phyloP scores from a whole-genome alignment of 2,113 vertebrate genomes.

The Campylorhamphus procurvoides region DNA sequence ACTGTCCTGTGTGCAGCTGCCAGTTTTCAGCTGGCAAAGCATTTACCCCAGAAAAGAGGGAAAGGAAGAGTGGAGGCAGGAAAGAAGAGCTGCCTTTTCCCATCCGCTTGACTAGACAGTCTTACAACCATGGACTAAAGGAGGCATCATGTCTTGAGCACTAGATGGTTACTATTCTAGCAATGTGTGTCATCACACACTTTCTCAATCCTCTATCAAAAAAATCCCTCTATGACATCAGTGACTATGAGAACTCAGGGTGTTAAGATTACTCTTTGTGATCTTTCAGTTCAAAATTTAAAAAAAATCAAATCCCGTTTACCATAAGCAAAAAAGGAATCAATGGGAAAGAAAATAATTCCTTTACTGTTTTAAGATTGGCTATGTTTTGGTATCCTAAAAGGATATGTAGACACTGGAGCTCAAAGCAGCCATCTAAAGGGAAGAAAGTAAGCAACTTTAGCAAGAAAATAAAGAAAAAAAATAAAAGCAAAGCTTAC shows the following conservation, averaged over 20 bases:
- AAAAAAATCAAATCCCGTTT: background rate
- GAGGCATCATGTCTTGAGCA: background rate
- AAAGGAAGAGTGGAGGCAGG: background rate
- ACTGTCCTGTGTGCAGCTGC: background rate
- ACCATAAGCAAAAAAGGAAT: background rate
- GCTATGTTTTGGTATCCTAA: background rate
- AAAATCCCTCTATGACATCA: background rate
- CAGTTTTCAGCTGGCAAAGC: background rate
- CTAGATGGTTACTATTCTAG: background rate
- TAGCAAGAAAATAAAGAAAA: background rate
- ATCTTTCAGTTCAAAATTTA: background rate
- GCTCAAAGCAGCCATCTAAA: background rate
- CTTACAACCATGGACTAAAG: background rate
- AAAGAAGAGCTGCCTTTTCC: background rate
- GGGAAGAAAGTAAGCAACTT: background rate
- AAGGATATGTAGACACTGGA: background rate
- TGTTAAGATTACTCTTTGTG: background rate
- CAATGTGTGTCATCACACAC: background rate
- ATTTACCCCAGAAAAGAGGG: background rate
- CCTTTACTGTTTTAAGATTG: background rate
- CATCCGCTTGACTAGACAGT: accelerated
- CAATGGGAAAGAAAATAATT: background rate
- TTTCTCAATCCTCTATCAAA: background rate
- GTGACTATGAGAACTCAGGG: background rate
- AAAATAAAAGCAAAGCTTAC: background rate